A percentile compares a stretch with the other conserved stretches of the same genome.
phyloP scores from a whole-genome alignment of 1,140 invertebrate species.

The Orchesella cincta region DNA sequence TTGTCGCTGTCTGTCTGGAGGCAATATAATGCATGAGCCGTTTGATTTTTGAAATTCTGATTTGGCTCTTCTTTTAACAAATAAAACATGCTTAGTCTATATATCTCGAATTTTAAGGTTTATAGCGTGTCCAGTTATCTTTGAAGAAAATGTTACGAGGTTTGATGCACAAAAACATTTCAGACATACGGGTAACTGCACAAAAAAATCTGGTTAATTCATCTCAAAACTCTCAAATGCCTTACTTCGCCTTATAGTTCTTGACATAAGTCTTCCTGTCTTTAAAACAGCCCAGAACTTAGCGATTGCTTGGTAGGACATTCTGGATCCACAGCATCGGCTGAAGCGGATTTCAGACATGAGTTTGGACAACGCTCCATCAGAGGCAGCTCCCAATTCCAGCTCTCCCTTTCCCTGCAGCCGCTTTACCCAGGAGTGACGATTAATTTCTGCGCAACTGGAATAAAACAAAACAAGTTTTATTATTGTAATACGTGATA shows the following conservation, averaged over 20 bases:
- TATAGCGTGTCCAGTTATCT: too few species aligned
- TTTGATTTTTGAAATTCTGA: too few species aligned
- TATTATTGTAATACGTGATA: neutral
- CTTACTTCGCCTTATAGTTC: slow-evolving; percentile 91
- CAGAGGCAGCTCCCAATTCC: slow-evolving; percentile 96
- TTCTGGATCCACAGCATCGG: slow-evolving; percentile 96
- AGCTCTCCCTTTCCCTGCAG: slow-evolving; percentile 91
- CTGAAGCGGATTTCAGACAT: slow-evolving; percentile 91
- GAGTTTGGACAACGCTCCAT: slow-evolving; percentile 99
- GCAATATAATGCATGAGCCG: too few species aligned
- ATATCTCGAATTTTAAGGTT: too few species aligned
- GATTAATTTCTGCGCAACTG: slow-evolving; percentile 89
- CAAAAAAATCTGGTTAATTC: too few species aligned
- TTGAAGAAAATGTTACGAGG: too few species aligned
- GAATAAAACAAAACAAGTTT: slow-evolving; percentile 46
- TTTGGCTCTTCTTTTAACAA: too few species aligned
- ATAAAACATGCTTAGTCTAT: too few species aligned
- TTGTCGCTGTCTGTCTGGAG: too few species aligned
- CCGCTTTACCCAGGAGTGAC: slow-evolving; percentile 95
- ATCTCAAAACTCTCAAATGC: too few species aligned
- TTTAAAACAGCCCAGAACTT: slow-evolving; percentile 98
- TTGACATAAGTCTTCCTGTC: slow-evolving; percentile 93
- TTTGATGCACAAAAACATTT: too few species aligned
- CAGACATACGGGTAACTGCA: too few species aligned
- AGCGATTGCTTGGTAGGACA: slow-evolving; percentile 92